A percentile compares a stretch with the other conserved stretches of the same genome.
phyloP scores from a whole-genome alignment of 2,797 vertebrate species.

The Brachymystax lenok region DNA sequence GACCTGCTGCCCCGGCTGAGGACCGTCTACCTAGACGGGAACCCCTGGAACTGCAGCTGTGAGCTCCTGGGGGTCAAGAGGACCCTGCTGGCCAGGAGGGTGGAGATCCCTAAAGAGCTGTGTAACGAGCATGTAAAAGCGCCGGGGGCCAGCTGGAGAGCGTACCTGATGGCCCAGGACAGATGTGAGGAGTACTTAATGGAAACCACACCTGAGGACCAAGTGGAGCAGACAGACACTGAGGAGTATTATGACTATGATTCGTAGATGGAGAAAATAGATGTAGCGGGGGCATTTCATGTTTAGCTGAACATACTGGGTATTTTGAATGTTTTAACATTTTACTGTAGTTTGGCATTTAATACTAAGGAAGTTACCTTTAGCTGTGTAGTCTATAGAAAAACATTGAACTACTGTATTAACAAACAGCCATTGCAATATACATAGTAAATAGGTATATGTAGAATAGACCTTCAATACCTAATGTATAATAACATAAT shows the following conservation, averaged over 20 bases:
- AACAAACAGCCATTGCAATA: neutral
- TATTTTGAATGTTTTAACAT: neutral
- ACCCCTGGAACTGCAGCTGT: slow-evolving; percentile 82
- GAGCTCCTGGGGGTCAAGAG: slow-evolving; percentile 72
- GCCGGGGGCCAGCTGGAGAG: slow-evolving; percentile 78
- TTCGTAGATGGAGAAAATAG: slow-evolving; percentile 7
- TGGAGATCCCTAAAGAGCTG: slow-evolving; percentile 73
- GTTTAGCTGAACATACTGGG: neutral
- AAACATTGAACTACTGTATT: neutral
- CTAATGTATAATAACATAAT: too few species aligned
- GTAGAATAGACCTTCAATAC: neutral
- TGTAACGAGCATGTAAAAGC: slow-evolving; percentile 46
- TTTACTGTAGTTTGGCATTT: neutral
- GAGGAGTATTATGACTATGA: slow-evolving; percentile 79
- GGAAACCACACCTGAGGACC: slow-evolving; percentile 38
- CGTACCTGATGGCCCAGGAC: slow-evolving; percentile 69
- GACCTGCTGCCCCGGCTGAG: slow-evolving; percentile 74
- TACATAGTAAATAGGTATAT: neutral
- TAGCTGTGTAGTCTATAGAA: neutral
- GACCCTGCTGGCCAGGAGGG: slow-evolving; percentile 70
- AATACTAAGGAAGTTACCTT: neutral
- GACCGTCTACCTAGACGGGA: slow-evolving; percentile 73
- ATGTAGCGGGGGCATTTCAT: neutral
- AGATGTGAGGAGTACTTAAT: slow-evolving; percentile 66
- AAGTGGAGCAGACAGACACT: slow-evolving; percentile 33